Evolutionary conservation across 2,113 vertebrate species (phyloP).

Genomic region (Antechinus flavipes): DNA sequence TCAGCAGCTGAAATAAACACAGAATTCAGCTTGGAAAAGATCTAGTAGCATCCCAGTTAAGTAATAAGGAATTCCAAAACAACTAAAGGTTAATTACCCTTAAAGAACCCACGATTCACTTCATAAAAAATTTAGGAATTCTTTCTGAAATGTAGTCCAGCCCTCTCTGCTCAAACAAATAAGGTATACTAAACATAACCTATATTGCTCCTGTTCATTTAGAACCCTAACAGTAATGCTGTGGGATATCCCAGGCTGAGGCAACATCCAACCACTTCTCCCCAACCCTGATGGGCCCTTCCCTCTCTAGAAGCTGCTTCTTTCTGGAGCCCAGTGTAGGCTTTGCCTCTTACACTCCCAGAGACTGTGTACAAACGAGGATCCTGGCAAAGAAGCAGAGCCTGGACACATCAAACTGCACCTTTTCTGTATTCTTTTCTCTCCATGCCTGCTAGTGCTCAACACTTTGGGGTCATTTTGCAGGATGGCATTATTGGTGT

Average conservation of each 20-base stretch:
- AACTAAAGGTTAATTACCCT: background rate
- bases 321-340: background rate
- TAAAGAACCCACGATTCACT: background rate
- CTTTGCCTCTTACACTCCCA: background rate
- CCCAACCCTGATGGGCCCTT: background rate
- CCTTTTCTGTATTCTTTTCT: background rate
- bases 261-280: background rate
- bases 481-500: background rate
- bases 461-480: background rate
- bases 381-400: background rate
- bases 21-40: background rate
- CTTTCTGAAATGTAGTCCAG: background rate
- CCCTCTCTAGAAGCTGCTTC: too few species aligned
- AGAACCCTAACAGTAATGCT: background rate
- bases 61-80: too few species aligned
- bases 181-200: background rate
- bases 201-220: background rate
- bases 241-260: background rate
- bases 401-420: background rate
- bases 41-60: fast-evolving
- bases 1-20: constrained; percentile 85
- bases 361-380: background rate
- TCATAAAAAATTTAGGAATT: background rate
- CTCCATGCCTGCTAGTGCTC: background rate
- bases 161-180: background rate